Base-by-base conservation (phyloP, 2,113 vertebrate species). In the Damaliscus lunatus region DNA sequence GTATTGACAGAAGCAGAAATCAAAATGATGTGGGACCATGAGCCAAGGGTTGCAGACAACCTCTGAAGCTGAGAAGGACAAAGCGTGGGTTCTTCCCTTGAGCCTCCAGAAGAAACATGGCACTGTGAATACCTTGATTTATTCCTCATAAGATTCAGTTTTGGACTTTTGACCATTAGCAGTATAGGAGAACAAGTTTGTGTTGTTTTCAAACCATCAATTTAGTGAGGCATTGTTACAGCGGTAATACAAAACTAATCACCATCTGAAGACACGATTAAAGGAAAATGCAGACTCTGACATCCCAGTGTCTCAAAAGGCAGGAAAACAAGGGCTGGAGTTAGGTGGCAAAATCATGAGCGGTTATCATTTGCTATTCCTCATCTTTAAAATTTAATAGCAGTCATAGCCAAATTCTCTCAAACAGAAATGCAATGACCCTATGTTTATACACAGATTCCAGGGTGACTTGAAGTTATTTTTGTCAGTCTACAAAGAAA, bases 341-440 rank as follows among this genome's bases (percentile, higher is more conserved):
- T 40, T 84, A 57, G 57, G 50, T 46, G 50, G 23, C 29, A 88
- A 89, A 90, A 91, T 43, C 90, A 57, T n/a, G 16, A 88, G 31
- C 55, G 40, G 19, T 77, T 74, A 29, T 67, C 7, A 52, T n/a
- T 92, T 85, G 64, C 33, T 48, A 62, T 29, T 59, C 50, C 13
- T 57, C 62, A 78, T 88, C 29, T 87, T 97, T 62, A 78, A 96
- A 93, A 71, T 29, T 33, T 90, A 91, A 29, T 71, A 95, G 17
- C 50, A 52, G 10, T 88, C 64, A 62, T 52, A 90, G 46, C 4
- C 62, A 67, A 94, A 83, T 94, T 53, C 4, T 88, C 33, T 96
- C 40, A 50, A 64, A 40, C 71, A 67, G 48, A 55, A 90, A 81
- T 53, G 59, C 3, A 40, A 90, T 60, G 50, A 11, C 9, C 43